A percentile compares a stretch with the other conserved stretches of the same genome.
These are phyloP conservation scores for Eupelmus urozonus DNA, from an alignment of 2,888 invertebrate genomes.

Conservation along the genomic window DNA sequence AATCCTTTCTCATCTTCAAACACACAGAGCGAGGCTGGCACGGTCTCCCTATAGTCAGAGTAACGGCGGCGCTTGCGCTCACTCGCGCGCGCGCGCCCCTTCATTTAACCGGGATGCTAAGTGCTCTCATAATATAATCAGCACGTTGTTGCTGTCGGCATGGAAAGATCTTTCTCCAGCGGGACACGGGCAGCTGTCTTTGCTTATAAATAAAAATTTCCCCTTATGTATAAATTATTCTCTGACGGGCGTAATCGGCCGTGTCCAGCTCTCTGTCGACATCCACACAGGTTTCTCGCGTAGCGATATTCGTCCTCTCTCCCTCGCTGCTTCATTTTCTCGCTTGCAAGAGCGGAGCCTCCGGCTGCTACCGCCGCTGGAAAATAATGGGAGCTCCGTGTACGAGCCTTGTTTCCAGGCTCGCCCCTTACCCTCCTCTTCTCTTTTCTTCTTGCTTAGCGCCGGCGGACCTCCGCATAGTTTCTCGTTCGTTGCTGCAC, in stretches of 20 bases:
- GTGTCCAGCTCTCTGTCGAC: neutral
- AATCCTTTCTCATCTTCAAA: no score
- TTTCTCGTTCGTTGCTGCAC: constrained; percentile 34
- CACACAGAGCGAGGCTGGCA: no score
- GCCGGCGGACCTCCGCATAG: constrained; percentile 31
- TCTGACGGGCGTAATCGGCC: neutral
- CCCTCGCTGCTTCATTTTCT: constrained; percentile 1
- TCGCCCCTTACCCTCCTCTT: neutral
- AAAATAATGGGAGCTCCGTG: constrained; percentile 46
- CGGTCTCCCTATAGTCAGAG: no score
- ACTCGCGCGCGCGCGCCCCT: neutral
- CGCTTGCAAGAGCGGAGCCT: constrained; percentile 18
- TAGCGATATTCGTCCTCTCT: neutral
- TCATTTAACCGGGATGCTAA: constrained; percentile 27
- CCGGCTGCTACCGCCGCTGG: neutral
- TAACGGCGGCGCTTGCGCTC: neutral
- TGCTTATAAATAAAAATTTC: constrained; percentile 25
- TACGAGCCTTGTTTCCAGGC: constrained; percentile 46
- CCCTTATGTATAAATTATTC: constrained; percentile 36
- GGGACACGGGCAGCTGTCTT: neutral
- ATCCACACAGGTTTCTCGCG: no score
- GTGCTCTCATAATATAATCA: constrained; percentile 53
- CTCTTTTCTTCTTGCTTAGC: constrained; percentile 19
- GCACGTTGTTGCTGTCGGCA: constrained; percentile 10
- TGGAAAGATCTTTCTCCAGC: neutral